Conservation (phyloP, 2,888 invertebrate species). For the Branchellion lobata region DNA sequence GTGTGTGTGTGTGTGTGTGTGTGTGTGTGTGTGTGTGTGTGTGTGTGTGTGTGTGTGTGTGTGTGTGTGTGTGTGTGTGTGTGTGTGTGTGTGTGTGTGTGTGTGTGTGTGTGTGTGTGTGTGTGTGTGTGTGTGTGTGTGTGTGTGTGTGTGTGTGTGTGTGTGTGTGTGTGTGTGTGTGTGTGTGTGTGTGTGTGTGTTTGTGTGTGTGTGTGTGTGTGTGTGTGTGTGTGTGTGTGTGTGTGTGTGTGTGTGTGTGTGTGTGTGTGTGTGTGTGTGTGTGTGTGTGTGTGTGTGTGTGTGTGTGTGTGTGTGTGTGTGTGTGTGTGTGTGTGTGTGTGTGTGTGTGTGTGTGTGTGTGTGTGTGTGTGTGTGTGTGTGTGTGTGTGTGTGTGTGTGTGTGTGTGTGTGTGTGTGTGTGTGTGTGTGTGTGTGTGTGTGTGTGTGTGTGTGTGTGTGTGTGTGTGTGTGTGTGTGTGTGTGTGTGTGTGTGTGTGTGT, state of each 20-base stretch:
- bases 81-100: slow-evolving; percentile 26
- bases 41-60: slow-evolving; percentile 20
- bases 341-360: slow-evolving; percentile 19
- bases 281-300: slow-evolving; percentile 29
- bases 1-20: slow-evolving; percentile 2
- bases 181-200: slow-evolving; percentile 12
- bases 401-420: slow-evolving; percentile 18
- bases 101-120: slow-evolving; percentile 18
- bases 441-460: slow-evolving; percentile 11
- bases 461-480: slow-evolving; percentile 27
- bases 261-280: slow-evolving; percentile 27
- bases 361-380: slow-evolving; percentile 10
- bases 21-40: slow-evolving; percentile 18
- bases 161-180: slow-evolving; percentile 14
- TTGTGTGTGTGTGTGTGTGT: background rate
- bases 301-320: slow-evolving; percentile 13
- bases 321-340: slow-evolving; percentile 16
- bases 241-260: slow-evolving; percentile 8
- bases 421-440: slow-evolving; percentile 20
- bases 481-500: slow-evolving; percentile 27
- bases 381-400: slow-evolving; percentile 10
- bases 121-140: background rate
- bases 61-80: slow-evolving; percentile 24
- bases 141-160: slow-evolving; percentile 15
- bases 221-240: slow-evolving; percentile 18